Percentiles rank a stretch among this genome's conserved stretches.
Evolutionary conservation across 2,113 vertebrate genomes (phyloP).

Genomic region (Talpa occidentalis): DNA sequence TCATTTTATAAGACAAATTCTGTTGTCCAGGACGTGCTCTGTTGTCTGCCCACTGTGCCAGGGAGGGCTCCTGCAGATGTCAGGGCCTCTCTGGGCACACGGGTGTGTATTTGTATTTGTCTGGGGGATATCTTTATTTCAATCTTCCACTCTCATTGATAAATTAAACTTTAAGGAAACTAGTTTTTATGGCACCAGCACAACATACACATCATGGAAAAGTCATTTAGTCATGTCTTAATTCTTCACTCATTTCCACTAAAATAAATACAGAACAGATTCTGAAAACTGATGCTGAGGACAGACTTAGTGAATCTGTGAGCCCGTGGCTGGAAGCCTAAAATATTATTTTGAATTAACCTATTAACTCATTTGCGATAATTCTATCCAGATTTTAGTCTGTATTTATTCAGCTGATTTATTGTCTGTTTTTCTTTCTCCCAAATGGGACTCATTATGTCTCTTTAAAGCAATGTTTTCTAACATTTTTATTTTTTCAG

Average conservation of each 20-base stretch:
- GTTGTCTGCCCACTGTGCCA: not conserved
- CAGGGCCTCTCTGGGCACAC: not conserved
- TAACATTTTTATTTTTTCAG: slow-evolving; percentile 62
- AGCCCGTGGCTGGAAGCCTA: slow-evolving; percentile 77
- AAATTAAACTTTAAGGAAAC: slow-evolving; percentile 74
- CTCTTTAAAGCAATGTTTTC: slow-evolving; percentile 65
- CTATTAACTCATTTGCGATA: slow-evolving; percentile 83
- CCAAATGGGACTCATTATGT: slow-evolving; percentile 75
- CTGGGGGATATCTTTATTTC: slow-evolving; percentile 69
- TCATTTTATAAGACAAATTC: slow-evolving; percentile 55
- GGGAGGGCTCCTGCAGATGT: not conserved
- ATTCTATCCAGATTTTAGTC: slow-evolving; percentile 81
- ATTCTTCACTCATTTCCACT: slow-evolving; percentile 80
- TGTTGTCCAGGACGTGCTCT: not conserved
- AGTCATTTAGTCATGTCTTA: slow-evolving; percentile 76
- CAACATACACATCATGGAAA: slow-evolving; percentile 74
- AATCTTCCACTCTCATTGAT: slow-evolving; percentile 71
- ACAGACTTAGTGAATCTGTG: slow-evolving; percentile 71
- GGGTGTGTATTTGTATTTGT: slow-evolving; percentile 68
- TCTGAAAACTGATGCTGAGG: slow-evolving; percentile 74
- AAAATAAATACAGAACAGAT: slow-evolving; percentile 82
- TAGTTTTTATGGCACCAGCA: slow-evolving; percentile 60
- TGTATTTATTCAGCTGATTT: slow-evolving; percentile 81
- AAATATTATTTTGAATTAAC: slow-evolving; percentile 84
- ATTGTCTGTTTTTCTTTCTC: slow-evolving; percentile 81